These are phyloP conservation scores for Cataglyphis albicans DNA, from an alignment of 2,888 invertebrate species.

Conservation along the genomic window DNA sequence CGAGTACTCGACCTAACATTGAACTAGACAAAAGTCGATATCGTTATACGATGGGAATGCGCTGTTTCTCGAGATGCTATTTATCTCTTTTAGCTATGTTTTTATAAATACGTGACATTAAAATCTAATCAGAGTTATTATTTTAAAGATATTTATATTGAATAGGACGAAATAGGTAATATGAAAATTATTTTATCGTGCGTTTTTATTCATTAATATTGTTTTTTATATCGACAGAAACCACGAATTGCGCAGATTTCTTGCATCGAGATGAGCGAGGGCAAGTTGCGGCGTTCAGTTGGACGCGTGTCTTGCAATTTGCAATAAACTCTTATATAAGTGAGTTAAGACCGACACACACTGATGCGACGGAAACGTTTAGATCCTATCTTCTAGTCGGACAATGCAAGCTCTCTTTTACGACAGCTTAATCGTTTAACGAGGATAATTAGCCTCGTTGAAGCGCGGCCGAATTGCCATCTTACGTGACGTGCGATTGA, in stretches of 20 bases:
- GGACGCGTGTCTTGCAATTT: slow-evolving; percentile 51
- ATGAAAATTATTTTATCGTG: not conserved
- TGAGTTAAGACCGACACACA: slow-evolving; percentile 65
- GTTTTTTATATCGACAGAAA: slow-evolving; percentile 1
- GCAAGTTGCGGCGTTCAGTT: slow-evolving; percentile 36
- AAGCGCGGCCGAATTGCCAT: slow-evolving; percentile 43
- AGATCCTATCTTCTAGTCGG: slow-evolving; percentile 50
- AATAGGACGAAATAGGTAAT: not conserved
- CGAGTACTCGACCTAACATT: slow-evolving; percentile 70
- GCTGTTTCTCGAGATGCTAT: not conserved
- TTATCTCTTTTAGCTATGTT: not conserved
- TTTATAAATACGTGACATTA: not conserved
- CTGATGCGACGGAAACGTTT: slow-evolving; percentile 70
- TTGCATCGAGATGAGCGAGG: slow-evolving; percentile 19
- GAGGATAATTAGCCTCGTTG: slow-evolving; percentile 62
- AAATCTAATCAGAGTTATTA: not conserved
- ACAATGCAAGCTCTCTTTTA: slow-evolving; percentile 48
- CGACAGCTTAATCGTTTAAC: slow-evolving; percentile 59
- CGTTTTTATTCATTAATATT: not conserved
- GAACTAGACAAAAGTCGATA: slow-evolving; percentile 61
- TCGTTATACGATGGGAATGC: not conserved
- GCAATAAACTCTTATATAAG: slow-evolving; percentile 59
- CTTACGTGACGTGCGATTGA: slow-evolving; percentile 28
- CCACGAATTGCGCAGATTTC: slow-evolving; percentile 8
- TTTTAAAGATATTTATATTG: not conserved